Conservation (phyloP, 2,797 vertebrate species). For the Falco cherrug region DNA sequence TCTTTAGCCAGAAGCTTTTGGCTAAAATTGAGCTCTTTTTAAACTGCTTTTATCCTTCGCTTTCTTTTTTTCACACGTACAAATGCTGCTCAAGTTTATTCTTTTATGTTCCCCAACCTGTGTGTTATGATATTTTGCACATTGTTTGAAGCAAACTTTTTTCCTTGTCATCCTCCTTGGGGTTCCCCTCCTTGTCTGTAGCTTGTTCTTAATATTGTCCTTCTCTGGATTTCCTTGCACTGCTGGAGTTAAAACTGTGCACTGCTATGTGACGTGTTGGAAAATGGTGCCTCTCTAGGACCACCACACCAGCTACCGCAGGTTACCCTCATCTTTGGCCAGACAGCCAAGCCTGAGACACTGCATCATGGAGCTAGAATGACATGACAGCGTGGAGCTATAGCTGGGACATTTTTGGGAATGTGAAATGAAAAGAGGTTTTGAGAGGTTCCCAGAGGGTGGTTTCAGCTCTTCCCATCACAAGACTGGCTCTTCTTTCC, state of each 20-base stretch:
- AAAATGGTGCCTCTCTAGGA: too few relatives aligned
- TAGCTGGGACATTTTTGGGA: too few relatives aligned
- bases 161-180: background rate
- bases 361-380: background rate
- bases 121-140: background rate
- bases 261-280: background rate
- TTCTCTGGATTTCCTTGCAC: rapidly evolving
- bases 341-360: background rate
- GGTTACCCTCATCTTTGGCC: background rate
- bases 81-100: background rate
- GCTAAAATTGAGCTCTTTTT: background rate
- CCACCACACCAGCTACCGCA: background rate
- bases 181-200: background rate
- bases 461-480: background rate
- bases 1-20: background rate
- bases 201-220: background rate
- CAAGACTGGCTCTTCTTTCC: background rate
- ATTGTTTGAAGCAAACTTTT: background rate
- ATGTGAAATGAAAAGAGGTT: background rate
- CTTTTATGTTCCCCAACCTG: background rate
- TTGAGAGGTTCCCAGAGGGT: background rate
- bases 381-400: background rate
- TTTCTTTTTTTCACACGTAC: rapidly evolving
- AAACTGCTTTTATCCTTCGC: background rate
- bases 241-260: background rate